Evolutionary conservation across 1,140 invertebrate species (phyloP), one percentile per base, ranked within the genome.

Genomic region (Drosophila asahinai): DNA sequence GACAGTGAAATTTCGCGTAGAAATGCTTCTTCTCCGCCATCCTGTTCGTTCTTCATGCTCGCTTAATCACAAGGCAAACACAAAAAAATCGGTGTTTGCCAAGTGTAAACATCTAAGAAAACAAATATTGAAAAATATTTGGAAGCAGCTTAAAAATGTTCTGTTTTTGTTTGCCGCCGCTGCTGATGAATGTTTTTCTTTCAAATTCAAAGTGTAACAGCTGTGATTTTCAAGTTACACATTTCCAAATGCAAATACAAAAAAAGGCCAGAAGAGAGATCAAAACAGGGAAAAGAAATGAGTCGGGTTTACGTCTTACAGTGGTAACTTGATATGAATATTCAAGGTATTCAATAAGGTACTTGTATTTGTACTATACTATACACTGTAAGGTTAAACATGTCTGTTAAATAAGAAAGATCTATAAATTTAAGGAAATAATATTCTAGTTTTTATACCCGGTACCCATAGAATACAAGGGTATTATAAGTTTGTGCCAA

Each of bases 81-180:
- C 40, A 49, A 49, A 60, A 59, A 75, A 70, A 38, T 61, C 62
- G 74, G 27, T 83, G 80, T 81, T 81, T 62, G 49, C 59, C 59
- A 73, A 84, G 59, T 65, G 66, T 73, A 89, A 89, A 84, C 81
- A 87, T 30, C n/a, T 27, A 63, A 48, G 52, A 74, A 81, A 82
- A 70, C 59, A 86, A 86, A 86, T 82, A 86, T 86, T 61, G n/a
- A 57, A 73, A 81, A 75, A 65, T 77, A 82, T 81, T 82, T 70
- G 30, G 55, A 81, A 54, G 70, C 62, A 73, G 64, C 58, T 77
- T 63, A 57, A 57, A 22, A 25, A 40, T n/a, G 15, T 2, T 57
- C 11, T 25, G n/a, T 62, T 25, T 25, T 11, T 65, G 57, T 19
- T 77, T 80, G 25, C 33, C 49, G 25, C 27, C 49, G 52, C 45